Evolutionary conservation across 2,888 invertebrate species (phyloP), one percentile per base, ranked within the genome.

Genomic region (Zonitis immaculata): DNA sequence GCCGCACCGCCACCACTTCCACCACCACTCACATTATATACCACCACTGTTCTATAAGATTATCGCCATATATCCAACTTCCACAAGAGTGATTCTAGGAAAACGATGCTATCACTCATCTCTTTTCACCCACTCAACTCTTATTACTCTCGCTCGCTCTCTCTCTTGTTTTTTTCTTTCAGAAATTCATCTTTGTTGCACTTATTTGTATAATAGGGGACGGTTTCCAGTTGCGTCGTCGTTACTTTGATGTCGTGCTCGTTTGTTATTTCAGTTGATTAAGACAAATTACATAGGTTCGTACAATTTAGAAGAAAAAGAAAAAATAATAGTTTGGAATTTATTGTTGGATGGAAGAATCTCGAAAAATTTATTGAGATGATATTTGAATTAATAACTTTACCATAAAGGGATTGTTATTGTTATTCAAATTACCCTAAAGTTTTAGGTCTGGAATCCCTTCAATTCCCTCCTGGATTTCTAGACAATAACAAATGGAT

Each of bases 21-120:
- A 22, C 22, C 22, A 22, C 22, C 6, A 22, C 35, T 35, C 35
- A 27, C 6, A 25, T 48, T 42, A n/a, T n/a, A n/a, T 44, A 48
- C 52, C 52, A 52, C 43, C 53, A 53, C 53, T 44, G 48, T 35
- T 16, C 35, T 9, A 18, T n/a, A n/a, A 43, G n/a, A 44, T 44
- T 44, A 47, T 48, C 52, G 45, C 43, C 53, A 53, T 49, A 42
- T 48, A 52, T 48, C 47, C 22, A 49, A 45, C 48, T 52, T 35
- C 39, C 48, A 30, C 30, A 49, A 16, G 44, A 44, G 28, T 16
- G 35, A 9, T 35, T 52, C 52, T 44, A 53, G 43, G 53, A 53
- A 49, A 44, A 52, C 7, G 16, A 1, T 18, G 14, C 7, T 32
- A 9, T 14, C 25, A 22, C 20, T 12, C 11, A 18, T 35, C 35